Percentiles rank a stretch among this genome's conserved stretches.
Conservation (phyloP, 2,888 invertebrate species). For the Cylloceria caligata region DNA sequence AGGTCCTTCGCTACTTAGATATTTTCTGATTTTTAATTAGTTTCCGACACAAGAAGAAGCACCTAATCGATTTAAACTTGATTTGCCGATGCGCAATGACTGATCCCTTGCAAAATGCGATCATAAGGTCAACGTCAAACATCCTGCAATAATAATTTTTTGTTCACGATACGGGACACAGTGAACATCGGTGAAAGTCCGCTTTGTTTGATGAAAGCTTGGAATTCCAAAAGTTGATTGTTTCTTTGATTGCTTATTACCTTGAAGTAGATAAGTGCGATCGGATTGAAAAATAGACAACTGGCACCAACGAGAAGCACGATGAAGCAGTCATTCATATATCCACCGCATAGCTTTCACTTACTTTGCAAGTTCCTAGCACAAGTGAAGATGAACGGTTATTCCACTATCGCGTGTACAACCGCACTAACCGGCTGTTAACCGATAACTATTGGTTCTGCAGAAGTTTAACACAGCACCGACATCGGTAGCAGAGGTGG, state of each 20-base stretch:
- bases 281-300: slow-evolving; percentile 14
- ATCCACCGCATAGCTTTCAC: slow-evolving; percentile 12
- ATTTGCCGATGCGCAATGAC: too few relatives aligned
- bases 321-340: slow-evolving; percentile 35
- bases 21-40: too few relatives aligned
- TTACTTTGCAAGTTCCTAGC: slow-evolving; percentile 1
- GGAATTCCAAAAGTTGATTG: not conserved
- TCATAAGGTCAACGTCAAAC: too few relatives aligned
- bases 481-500: not conserved
- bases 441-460: slow-evolving; percentile 40
- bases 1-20: too few relatives aligned
- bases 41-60: too few relatives aligned
- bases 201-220: not conserved
- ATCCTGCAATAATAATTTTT: too few relatives aligned
- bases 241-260: not conserved
- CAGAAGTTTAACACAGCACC: not conserved
- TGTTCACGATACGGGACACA: not conserved
- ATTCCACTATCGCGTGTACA: slow-evolving; percentile 44
- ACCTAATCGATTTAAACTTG: too few relatives aligned
- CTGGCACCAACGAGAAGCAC: slow-evolving; percentile 13
- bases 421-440: slow-evolving; percentile 46
- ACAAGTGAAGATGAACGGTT: slow-evolving; percentile 29
- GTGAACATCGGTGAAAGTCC: not conserved
- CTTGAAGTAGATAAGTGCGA: not conserved
- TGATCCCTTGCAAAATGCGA: too few relatives aligned